Base-by-base conservation (phyloP, 2,888 invertebrate species). In the Pollenia angustigena region DNA sequence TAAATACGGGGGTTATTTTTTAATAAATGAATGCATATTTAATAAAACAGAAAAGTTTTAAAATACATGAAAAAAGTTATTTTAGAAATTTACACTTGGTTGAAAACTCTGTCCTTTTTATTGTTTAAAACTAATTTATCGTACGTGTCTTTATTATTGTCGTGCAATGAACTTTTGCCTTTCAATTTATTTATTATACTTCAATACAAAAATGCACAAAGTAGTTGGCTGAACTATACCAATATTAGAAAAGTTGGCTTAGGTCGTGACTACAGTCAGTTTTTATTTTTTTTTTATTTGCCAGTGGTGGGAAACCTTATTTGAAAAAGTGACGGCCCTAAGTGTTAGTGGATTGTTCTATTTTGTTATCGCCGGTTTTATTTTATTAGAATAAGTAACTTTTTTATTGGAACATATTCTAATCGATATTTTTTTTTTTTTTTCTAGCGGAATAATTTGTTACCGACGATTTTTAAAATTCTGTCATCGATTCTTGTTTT, bases 171-270 rank as follows among this genome's bases (percentile, higher is more conserved):
- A 82, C 87, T 82, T 78, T 87, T 69, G 46, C 68, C 62, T 66
- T 74, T 4, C 72, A 72, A 48, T 72, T 56, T 75, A 80, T 81
- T 62, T 79, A 18, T 62, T 52, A 18, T 68, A 52, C 42, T 82
- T 46, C 44, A 82, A 50, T 14, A 71, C 75, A 78, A 79, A 72
- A 48, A 76, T 16, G 12, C 18, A 23, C 71, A 52, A 44, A 62
- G 42, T 12, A 58, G 85, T 90, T 87, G 32, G 4, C 32, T 32
- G 78, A 60, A 81, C 83, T 90, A 87, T 87, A 87, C 86, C 88
- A 89, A 87, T 64, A 89, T 84, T 84, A 83, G 74, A 87, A 84
- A 91, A 91, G 88, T 89, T 90, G 90, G 89, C 89, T 86, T 87
- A 89, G 88, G 87, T 87, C 83, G 88, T 87, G 75, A 86, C 60